These are phyloP conservation scores for Morpho helenor DNA, from an alignment of 2,888 invertebrate genomes.

Conservation along the genomic window DNA sequence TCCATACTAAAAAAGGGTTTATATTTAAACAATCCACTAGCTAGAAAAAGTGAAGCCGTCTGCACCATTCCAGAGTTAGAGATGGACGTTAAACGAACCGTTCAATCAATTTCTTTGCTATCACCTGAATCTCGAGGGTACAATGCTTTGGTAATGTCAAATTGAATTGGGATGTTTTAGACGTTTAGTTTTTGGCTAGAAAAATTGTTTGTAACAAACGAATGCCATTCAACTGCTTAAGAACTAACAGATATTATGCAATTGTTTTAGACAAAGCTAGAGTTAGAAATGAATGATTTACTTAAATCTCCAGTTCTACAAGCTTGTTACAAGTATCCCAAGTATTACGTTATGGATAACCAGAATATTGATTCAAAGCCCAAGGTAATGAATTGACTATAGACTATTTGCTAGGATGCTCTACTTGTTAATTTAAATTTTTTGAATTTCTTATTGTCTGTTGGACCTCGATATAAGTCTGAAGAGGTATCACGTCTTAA, in stretches of 20 bases:
- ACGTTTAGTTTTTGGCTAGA: too few relatives aligned
- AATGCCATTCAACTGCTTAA: too few relatives aligned
- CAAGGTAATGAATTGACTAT: slow-evolving; percentile 4
- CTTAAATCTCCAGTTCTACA: slow-evolving; percentile 27
- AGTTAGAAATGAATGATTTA: slow-evolving; percentile 31
- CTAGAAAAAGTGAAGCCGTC: slow-evolving; percentile 11
- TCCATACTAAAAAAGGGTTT: slow-evolving; percentile 32
- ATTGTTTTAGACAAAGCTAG: slow-evolving; percentile 25
- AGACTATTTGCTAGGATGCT: too few relatives aligned
- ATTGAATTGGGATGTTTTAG: too few relatives aligned
- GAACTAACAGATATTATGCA: too few relatives aligned
- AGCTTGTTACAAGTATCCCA: not conserved
- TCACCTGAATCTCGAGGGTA: slow-evolving; percentile 18
- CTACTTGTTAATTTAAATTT: too few relatives aligned
- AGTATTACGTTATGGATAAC: not conserved
- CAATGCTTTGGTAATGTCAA: slow-evolving; percentile 26
- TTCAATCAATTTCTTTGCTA: slow-evolving; percentile 31
- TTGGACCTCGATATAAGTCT: too few relatives aligned
- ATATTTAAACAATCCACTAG: slow-evolving; percentile 13
- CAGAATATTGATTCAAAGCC: slow-evolving; percentile 1
- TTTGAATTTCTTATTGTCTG: too few relatives aligned
- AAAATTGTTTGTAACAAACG: too few relatives aligned
- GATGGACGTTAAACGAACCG: slow-evolving; percentile 27
- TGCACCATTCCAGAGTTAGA: slow-evolving; percentile 18
- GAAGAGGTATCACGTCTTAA: too few relatives aligned